A percentile compares a stretch with the other conserved stretches of the same genome.
These are phyloP conservation scores for Triplophysa dalaica DNA, from an alignment of 2,113 vertebrate species.

Conservation along the genomic window DNA sequence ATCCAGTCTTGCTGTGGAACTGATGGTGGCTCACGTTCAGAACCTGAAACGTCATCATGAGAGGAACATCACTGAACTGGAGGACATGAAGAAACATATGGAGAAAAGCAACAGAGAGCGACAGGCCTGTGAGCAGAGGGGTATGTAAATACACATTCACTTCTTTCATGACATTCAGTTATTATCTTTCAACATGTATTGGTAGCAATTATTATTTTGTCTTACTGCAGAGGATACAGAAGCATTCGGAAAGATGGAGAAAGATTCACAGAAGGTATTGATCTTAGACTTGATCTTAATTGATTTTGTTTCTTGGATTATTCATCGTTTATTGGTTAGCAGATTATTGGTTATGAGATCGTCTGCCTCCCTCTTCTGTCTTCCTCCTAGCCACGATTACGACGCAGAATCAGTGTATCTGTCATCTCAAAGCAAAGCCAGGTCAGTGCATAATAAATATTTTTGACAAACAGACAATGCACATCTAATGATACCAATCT, in stretches of 20 bases:
- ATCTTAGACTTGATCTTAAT: background rate
- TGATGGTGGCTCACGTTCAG: constrained; percentile 85
- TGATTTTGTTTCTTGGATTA: background rate
- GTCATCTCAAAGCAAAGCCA: constrained; percentile 71
- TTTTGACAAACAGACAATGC: background rate
- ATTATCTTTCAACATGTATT: background rate
- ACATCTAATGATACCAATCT: background rate
- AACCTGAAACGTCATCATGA: constrained; percentile 75
- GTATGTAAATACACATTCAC: constrained; percentile 44
- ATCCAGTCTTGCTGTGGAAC: constrained; percentile 77
- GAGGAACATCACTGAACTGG: constrained; percentile 72
- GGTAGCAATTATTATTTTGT: background rate
- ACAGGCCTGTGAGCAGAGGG: constrained; percentile 63
- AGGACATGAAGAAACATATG: constrained; percentile 76
- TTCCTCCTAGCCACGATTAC: constrained; percentile 10
- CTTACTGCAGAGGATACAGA: constrained; percentile 36
- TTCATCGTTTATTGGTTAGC: background rate
- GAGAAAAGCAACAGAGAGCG: constrained; percentile 69
- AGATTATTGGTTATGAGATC: background rate
- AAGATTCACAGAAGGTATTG: constrained; percentile 36
- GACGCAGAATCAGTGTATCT: constrained; percentile 66
- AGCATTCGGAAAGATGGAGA: constrained; percentile 11
- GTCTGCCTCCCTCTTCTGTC: background rate
- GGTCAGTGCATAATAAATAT: background rate
- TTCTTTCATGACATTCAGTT: background rate